Evolutionary conservation across 2,113 vertebrate genomes (phyloP).

Genomic region (Urocitellus parryii): DNA sequence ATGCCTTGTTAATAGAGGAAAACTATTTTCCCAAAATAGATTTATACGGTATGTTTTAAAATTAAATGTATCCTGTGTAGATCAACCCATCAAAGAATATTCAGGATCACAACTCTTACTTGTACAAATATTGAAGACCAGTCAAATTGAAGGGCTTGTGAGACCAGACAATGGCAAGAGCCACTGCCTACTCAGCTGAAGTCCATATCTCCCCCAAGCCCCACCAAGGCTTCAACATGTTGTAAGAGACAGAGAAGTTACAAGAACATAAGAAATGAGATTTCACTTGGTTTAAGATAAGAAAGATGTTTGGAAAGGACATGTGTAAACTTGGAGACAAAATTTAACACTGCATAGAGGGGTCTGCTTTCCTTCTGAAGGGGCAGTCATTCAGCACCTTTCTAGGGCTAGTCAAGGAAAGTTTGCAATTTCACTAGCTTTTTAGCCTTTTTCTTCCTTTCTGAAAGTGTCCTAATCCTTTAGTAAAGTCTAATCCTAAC

Average conservation of each 20-base stretch:
- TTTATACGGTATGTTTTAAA: not conserved
- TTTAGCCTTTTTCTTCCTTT: slow-evolving; percentile 4
- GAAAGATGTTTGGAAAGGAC: not conserved
- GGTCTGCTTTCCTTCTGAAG: not conserved
- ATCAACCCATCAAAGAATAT: not conserved
- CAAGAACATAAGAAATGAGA: not conserved
- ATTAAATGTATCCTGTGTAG: not conserved
- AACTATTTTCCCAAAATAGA: not conserved
- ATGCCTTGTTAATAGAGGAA: slow-evolving; percentile 2
- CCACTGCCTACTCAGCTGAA: not conserved
- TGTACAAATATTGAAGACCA: not conserved
- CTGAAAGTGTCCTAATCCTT: not conserved
- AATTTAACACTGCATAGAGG: not conserved
- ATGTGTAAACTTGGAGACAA: not conserved
- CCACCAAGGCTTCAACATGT: not conserved
- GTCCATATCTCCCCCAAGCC: not conserved
- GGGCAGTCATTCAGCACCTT: not conserved
- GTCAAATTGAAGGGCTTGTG: not conserved
- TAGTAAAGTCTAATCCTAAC: not conserved
- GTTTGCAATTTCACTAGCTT: not conserved
- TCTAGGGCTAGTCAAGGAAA: not conserved
- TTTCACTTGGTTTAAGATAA: not conserved
- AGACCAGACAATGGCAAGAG: not conserved
- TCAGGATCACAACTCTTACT: not conserved
- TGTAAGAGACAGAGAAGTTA: not conserved